phyloP scores from a whole-genome alignment of 2,888 invertebrate species.

The Ophion ellenae region DNA sequence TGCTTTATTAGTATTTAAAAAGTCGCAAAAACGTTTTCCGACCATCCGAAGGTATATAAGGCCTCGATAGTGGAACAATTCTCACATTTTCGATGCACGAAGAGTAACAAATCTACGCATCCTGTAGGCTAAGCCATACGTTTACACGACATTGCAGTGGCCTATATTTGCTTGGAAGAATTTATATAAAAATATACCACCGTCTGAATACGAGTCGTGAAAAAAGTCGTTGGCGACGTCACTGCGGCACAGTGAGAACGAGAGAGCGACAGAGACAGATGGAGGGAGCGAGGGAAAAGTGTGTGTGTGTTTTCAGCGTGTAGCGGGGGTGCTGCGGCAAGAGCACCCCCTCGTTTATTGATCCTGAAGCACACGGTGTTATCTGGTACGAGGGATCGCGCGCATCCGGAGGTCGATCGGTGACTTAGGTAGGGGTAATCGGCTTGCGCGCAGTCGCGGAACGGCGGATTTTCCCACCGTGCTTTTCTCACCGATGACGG shows the following conservation, averaged over 20 bases:
- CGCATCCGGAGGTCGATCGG: constrained; percentile 71
- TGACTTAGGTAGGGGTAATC: constrained; percentile 42
- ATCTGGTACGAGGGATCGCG: constrained; percentile 67
- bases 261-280: constrained; percentile 3
- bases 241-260: constrained; percentile 63
- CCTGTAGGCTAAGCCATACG: not conserved
- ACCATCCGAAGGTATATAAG: too few relatives aligned
- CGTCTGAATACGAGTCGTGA: too few relatives aligned
- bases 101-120: too few relatives aligned
- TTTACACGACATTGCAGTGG: not conserved
- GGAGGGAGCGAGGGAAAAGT: constrained; percentile 5
- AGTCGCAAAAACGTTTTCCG: too few relatives aligned
- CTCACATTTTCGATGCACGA: not conserved
- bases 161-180: not conserved
- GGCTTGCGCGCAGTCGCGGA: constrained; percentile 10
- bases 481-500: constrained; percentile 12
- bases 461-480: constrained; percentile 44
- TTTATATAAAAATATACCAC: too few relatives aligned
- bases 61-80: constrained; percentile 20
- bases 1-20: too few relatives aligned
- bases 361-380: constrained; percentile 53
- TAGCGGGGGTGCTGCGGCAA: constrained; percentile 28
- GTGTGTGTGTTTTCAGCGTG: constrained; percentile 25
- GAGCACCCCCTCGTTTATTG: constrained; percentile 59
- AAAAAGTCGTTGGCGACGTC: constrained; percentile 53